Base-by-base conservation (phyloP, 2,888 invertebrate species). In the Melanophora roralis region DNA sequence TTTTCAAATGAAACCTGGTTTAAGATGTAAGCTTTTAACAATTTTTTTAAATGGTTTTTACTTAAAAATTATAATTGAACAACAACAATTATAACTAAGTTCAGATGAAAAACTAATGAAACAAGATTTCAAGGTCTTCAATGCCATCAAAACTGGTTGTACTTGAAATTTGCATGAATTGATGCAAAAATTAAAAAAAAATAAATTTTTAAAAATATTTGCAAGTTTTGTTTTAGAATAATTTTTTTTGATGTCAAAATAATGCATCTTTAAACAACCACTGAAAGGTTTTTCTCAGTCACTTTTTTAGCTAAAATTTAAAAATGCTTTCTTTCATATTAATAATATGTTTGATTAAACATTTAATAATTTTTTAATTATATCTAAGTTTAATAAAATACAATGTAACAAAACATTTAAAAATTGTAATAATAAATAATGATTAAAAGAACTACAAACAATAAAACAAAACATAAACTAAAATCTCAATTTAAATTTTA, bases 71-170 rank as follows among this genome's bases (percentile, higher is more conserved):
- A 45, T 49, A 65, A 73, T 45, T 53, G 32, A 55, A 40, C 9
- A 64, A 16, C 57, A 51, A 76, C 36, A 64, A 47, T 9, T 43
- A 65, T 59, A 38, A 32, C 47, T 62, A 77, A 71, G 57, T 77
- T 49, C 78, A 82, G 67, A 74, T 81, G 81, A 81, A 76, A 71
- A 65, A 57, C 64, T 36, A 43, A 36, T 51, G 65, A 81, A 82
- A 83, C 82, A 69, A 82, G 81, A 83, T 84, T 82, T 83, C 84
- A 84, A 84, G 84, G 84, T 82, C 51, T 71, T 27, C 81, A 82
- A 82, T 82, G 83, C 81, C 80, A 82, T 68, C 78, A 78, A 76
- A 83, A 83, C 84, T 83, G 82, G 84, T 83, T 83, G 83, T 84
- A 83, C 84, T 84, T 84, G 84, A 84, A 84, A 84, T 81, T 81